These are phyloP conservation scores for Chionomys nivalis DNA, from an alignment of 2,113 vertebrate species.

Conservation along the genomic window DNA sequence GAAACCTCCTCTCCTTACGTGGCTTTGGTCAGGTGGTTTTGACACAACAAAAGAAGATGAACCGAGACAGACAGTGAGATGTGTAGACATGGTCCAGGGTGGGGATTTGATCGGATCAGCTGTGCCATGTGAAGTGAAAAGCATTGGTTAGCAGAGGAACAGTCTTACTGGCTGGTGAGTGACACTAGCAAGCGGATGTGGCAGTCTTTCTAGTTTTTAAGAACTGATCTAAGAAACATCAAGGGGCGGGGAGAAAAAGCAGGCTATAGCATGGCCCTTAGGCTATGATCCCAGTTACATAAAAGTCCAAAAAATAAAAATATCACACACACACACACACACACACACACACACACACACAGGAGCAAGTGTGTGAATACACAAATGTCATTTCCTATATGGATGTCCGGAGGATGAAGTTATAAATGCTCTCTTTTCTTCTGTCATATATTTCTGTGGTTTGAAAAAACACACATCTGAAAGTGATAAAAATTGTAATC, in stretches of 20 bases:
- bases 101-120: neutral
- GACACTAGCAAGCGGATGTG: neutral
- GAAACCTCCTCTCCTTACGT: neutral
- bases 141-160: neutral
- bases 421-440: neutral
- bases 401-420: neutral
- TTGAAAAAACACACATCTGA: neutral
- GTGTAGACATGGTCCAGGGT: neutral
- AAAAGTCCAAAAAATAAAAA: conserved; percentile 27
- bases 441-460: neutral
- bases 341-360: neutral
- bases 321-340: neutral
- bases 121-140: neutral
- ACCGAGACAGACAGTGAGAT: neutral
- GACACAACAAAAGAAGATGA: neutral
- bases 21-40: neutral
- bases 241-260: neutral
- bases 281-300: neutral
- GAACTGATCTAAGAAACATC: neutral
- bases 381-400: neutral
- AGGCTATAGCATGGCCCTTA: neutral
- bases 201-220: neutral
- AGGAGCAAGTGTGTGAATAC: neutral
- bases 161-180: neutral
- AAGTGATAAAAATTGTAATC: neutral